A percentile compares a stretch with the other conserved stretches of the same genome.
These are phyloP conservation scores for Cyphomyrus discorhynchus DNA, from an alignment of 2,113 vertebrate species.

Conservation along the genomic window DNA sequence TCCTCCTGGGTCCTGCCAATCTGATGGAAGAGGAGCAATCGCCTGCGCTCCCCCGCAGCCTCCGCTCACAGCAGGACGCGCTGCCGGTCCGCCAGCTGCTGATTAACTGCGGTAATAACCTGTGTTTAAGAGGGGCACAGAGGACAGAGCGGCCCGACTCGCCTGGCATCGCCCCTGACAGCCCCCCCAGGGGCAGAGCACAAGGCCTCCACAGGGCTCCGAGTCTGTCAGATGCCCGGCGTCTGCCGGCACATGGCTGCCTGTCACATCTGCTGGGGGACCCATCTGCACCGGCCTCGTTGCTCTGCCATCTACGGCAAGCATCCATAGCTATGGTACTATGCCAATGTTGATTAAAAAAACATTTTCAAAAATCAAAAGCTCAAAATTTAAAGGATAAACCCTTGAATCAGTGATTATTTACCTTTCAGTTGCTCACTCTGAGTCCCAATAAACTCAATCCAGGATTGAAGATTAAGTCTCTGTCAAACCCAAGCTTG, in stretches of 20 bases:
- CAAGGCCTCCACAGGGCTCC: not conserved
- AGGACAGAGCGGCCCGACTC: not conserved
- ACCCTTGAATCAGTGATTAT: not conserved
- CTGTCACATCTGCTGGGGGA: not conserved
- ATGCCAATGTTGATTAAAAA: not conserved
- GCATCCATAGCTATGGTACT: not conserved
- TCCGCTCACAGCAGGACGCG: constrained; percentile 27
- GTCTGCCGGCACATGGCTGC: not conserved
- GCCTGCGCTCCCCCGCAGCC: constrained; percentile 18
- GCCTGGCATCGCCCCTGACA: not conserved
- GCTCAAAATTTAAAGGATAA: not conserved
- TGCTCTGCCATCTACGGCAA: not conserved
- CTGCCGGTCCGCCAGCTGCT: constrained; percentile 27
- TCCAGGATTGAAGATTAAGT: not conserved
- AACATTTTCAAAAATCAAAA: not conserved
- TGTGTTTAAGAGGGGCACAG: constrained; percentile 28
- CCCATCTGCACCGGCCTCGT: not conserved
- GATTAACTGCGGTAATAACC: constrained; percentile 41
- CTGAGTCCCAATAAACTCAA: not conserved
- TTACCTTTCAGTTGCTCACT: not conserved
- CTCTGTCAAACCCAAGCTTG: not conserved
- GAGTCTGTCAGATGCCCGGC: not conserved
- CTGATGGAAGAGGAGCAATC: constrained; percentile 47
- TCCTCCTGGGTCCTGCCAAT: constrained; percentile 40
- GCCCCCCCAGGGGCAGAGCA: not conserved